Percentiles rank a stretch among this genome's conserved stretches.
Evolutionary conservation across 2,797 vertebrate genomes (phyloP).

Genomic region (Centropyge bicolor): DNA sequence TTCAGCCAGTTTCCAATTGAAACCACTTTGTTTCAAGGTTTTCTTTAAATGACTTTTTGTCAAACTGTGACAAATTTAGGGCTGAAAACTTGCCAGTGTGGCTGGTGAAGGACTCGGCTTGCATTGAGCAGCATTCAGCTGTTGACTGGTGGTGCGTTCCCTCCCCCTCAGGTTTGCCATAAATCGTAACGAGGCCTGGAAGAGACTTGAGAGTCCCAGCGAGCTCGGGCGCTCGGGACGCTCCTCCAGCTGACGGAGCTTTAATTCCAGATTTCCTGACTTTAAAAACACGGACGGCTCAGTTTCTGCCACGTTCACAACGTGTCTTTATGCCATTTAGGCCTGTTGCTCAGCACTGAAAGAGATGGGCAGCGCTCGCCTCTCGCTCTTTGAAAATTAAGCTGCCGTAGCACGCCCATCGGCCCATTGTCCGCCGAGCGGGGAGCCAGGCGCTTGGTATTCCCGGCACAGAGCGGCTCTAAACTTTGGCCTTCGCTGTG

Average conservation of each 20-base stretch:
- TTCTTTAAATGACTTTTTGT: neutral
- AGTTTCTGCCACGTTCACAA: conserved; percentile 80
- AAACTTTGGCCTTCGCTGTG: conserved; percentile 83
- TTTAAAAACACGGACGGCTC: conserved; percentile 64
- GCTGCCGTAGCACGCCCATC: conserved; percentile 79
- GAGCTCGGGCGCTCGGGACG: neutral
- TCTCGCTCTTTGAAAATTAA: conserved; percentile 77
- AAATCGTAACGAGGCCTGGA: neutral
- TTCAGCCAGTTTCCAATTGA: neutral
- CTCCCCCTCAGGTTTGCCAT: conserved; percentile 6
- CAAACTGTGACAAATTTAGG: conserved; percentile 4
- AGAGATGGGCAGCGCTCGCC: conserved; percentile 78
- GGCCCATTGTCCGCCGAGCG: conserved; percentile 74
- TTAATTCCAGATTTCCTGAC: neutral
- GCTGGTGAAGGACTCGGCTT: conserved; percentile 1
- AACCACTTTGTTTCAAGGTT: neutral
- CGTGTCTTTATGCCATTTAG: conserved; percentile 73
- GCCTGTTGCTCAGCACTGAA: conserved; percentile 79
- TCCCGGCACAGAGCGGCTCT: conserved; percentile 83
- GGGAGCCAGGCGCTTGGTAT: conserved; percentile 82
- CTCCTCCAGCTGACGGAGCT: neutral
- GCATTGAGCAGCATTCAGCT: conserved; percentile 10
- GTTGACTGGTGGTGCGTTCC: conserved; percentile 24
- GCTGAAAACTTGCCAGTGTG: neutral
- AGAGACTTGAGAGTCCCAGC: neutral